phyloP scores from a whole-genome alignment of 2,888 invertebrate species.

The Gymnoscelis rufifasciata region DNA sequence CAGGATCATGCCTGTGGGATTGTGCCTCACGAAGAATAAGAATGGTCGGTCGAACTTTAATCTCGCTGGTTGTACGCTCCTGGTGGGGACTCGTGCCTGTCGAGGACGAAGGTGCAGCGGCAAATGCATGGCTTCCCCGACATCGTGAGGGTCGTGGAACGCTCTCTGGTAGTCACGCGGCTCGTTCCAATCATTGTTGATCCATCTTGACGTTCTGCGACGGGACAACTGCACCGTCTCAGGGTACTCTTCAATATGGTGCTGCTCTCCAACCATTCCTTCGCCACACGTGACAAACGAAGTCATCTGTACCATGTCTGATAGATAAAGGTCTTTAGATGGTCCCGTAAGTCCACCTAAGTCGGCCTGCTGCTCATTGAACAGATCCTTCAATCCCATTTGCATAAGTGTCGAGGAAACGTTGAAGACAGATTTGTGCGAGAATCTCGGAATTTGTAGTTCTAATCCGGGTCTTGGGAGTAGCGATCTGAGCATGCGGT shows the following conservation, averaged over 20 bases:
- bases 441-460: slow-evolving; percentile 90
- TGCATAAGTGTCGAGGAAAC: slow-evolving; percentile 86
- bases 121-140: slow-evolving; percentile 75
- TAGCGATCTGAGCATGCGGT: slow-evolving; percentile 84
- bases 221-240: slow-evolving; percentile 76
- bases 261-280: slow-evolving; percentile 83
- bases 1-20: slow-evolving; percentile 93
- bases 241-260: slow-evolving; percentile 90
- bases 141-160: slow-evolving; percentile 82
- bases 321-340: slow-evolving; percentile 88
- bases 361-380: slow-evolving; percentile 87
- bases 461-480: slow-evolving; percentile 88
- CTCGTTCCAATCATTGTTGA: slow-evolving; percentile 66
- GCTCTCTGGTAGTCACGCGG: slow-evolving; percentile 83
- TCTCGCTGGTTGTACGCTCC: slow-evolving; percentile 81
- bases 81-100: slow-evolving; percentile 84
- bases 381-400: slow-evolving; percentile 90
- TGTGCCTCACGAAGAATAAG: slow-evolving; percentile 92
- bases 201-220: slow-evolving; percentile 69
- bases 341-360: slow-evolving; percentile 89
- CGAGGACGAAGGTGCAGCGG: slow-evolving; percentile 84
- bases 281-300: slow-evolving; percentile 92
- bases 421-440: slow-evolving; percentile 90
- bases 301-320: slow-evolving; percentile 90
- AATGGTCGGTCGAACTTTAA: slow-evolving; percentile 92